A percentile compares a stretch with the other conserved stretches of the same genome.
Conservation (phyloP, 1,140 invertebrate species). For the Coboldia fuscipes region DNA sequence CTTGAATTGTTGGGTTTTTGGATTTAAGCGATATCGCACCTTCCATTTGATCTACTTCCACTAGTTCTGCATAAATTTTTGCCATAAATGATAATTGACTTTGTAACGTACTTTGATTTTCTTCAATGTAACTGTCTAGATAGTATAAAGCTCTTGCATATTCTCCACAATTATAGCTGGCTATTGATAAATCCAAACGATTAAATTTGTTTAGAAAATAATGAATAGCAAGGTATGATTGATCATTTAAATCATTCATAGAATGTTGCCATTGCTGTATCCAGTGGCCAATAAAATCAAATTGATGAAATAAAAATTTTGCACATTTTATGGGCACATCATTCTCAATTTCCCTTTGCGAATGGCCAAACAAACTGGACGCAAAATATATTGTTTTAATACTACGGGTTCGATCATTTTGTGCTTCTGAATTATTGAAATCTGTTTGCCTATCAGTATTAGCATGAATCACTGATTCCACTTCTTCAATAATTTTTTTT, state of each 20-base stretch:
- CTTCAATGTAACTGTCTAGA: conserved; percentile 43
- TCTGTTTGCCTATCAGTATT: conserved; percentile 1
- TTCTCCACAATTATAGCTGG: conserved; percentile 48
- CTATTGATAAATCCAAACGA: conserved; percentile 38
- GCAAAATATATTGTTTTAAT: background rate
- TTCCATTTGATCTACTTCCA: conserved; percentile 54
- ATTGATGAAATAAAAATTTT: conserved; percentile 41
- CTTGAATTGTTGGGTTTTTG: conserved; percentile 40
- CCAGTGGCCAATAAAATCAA: conserved; percentile 56
- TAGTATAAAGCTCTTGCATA: conserved; percentile 50
- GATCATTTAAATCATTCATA: conserved; percentile 10
- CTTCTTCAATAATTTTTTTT: conserved; percentile 26
- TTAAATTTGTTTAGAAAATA: conserved; percentile 34
- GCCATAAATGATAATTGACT: conserved; percentile 36
- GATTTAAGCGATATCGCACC: conserved; percentile 43
- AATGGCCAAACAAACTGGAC: background rate
- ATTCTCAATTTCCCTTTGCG: background rate
- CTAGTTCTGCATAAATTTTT: conserved; percentile 51
- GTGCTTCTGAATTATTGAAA: background rate
- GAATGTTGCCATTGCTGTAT: conserved; percentile 32
- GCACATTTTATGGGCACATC: conserved; percentile 24
- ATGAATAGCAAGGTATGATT: conserved; percentile 18
- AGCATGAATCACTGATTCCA: conserved; percentile 6
- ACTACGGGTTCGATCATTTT: background rate
- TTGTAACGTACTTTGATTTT: conserved; percentile 27